Base-by-base conservation (phyloP, 2,797 vertebrate species). In the Adelosebastes latens region DNA sequence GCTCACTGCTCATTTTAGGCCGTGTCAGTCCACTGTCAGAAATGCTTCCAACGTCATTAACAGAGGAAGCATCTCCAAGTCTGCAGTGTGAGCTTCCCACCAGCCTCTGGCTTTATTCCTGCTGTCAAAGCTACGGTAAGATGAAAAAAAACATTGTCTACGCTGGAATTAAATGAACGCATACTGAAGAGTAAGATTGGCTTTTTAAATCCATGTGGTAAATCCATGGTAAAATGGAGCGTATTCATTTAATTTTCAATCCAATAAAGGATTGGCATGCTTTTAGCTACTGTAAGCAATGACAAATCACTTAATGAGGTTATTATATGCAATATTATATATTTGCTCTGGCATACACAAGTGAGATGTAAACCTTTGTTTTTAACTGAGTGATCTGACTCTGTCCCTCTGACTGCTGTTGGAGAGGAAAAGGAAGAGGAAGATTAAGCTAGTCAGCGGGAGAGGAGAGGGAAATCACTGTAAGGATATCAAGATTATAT, bases 1-100 rank as follows among this genome's bases (percentile, higher is more conserved):
- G 49, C 31, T 76, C 49, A 71, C 31, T 20, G 49, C 31, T 76
- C 39, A 58, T 82, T 84, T 78, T 32, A 72, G 75, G 64, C 63
- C 13, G 32, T 46, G 18, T 16, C 75, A n/a, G 22, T 60, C 29
- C 34, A 52, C 64, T 8, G 42, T 13, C 22, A 75, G 49, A 60
- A 59, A 73, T 14, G 32, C 42, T 16, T 31, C 72, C 32, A 61
- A 64, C 0, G 0, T 56, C 36, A 49, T 76, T 66, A 76, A 49
- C 36, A 68, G 62, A 61, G 49, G 36, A 59, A 32, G 4, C 36
- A 12, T 55, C 31, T 72, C 61, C 42, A 71, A 56, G 68, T 66
- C 29, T 72, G 27, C 2, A 42, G 31, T 16, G 12, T 6, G 10
- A 29, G 46, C 42, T 36, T 53, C 18, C 32, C 1, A 36, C 11